A percentile compares a stretch with the other conserved stretches of the same genome.
phyloP scores from a whole-genome alignment of 2,888 invertebrate genomes.

The Xylota sylvarum region DNA sequence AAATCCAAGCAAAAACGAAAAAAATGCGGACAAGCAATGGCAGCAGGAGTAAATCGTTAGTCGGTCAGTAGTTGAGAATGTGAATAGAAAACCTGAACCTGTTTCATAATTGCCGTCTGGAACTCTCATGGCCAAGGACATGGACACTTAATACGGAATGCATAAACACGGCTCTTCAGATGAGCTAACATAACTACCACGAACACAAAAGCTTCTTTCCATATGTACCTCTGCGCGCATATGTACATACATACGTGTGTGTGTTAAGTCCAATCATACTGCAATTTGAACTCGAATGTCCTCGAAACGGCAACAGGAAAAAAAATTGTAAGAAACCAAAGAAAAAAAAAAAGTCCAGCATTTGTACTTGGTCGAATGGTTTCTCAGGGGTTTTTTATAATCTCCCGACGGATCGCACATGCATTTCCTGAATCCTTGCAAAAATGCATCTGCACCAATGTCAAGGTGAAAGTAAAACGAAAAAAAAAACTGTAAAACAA shows the following conservation, averaged over 20 bases:
- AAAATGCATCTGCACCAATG: conserved; percentile 66
- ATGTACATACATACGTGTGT: not conserved
- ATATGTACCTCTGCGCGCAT: too few species aligned
- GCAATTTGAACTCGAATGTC: conserved; percentile 24
- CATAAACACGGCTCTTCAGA: conserved; percentile 13
- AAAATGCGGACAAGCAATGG: conserved; percentile 16
- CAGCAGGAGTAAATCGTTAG: conserved; percentile 59
- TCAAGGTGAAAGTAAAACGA: conserved; percentile 45
- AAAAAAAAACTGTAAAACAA: not conserved
- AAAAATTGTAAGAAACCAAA: not conserved
- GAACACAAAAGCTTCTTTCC: not conserved
- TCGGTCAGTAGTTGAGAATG: conserved; percentile 72
- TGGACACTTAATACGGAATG: conserved; percentile 3
- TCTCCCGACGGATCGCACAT: conserved; percentile 30
- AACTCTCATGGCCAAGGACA: conserved; percentile 58
- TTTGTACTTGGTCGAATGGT: conserved; percentile 17
- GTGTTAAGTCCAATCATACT: conserved; percentile 19
- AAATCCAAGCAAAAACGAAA: not conserved
- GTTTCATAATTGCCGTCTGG: conserved; percentile 68
- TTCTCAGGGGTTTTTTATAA: conserved; percentile 2
- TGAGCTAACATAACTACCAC: not conserved
- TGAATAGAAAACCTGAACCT: conserved; percentile 69
- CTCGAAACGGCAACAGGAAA: conserved; percentile 14
- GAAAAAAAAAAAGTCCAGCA: not conserved
- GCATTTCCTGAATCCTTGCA: conserved; percentile 65